A percentile compares a stretch with the other conserved stretches of the same genome.
These are phyloP conservation scores for Quadroppia sp. DNA, from an alignment of 2,888 invertebrate genomes.

Conservation along the genomic window DNA sequence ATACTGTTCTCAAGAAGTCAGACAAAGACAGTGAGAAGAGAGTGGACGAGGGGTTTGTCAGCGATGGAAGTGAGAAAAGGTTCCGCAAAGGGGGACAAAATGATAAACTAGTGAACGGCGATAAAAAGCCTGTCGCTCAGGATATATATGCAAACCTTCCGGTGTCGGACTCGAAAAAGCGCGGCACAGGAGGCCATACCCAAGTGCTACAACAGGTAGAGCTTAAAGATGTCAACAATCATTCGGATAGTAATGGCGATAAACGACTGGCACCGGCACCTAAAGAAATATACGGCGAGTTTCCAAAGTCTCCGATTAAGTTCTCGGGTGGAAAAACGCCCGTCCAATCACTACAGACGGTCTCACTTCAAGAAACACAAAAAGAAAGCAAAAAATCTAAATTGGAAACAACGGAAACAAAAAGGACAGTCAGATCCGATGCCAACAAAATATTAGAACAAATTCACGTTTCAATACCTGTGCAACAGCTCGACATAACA, in stretches of 20 bases:
- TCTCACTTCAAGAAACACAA: conserved; percentile 37
- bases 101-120: not conserved
- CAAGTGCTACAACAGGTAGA: conserved; percentile 27
- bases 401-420: not conserved
- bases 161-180: not conserved
- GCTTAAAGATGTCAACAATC: conserved; percentile 7
- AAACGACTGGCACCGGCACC: conserved; percentile 37
- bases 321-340: not conserved
- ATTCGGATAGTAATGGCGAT: not conserved
- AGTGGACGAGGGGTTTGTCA: conserved; percentile 28
- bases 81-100: not conserved
- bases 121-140: conserved; percentile 12
- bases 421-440: not conserved
- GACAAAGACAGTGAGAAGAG: not conserved
- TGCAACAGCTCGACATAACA: conserved; percentile 38
- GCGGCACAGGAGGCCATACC: not conserved
- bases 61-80: conserved; percentile 29
- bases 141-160: conserved; percentile 25
- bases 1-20: not conserved
- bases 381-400: conserved; percentile 33
- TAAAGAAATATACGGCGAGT: conserved; percentile 37
- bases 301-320: not conserved
- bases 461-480: conserved; percentile 32
- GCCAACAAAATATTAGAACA: conserved; percentile 20
- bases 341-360: conserved; percentile 27